Percentiles rank a stretch among this genome's conserved stretches.
These are phyloP conservation scores for Mythimna vitellina DNA, from an alignment of 2,888 invertebrate genomes.

Conservation along the genomic window DNA sequence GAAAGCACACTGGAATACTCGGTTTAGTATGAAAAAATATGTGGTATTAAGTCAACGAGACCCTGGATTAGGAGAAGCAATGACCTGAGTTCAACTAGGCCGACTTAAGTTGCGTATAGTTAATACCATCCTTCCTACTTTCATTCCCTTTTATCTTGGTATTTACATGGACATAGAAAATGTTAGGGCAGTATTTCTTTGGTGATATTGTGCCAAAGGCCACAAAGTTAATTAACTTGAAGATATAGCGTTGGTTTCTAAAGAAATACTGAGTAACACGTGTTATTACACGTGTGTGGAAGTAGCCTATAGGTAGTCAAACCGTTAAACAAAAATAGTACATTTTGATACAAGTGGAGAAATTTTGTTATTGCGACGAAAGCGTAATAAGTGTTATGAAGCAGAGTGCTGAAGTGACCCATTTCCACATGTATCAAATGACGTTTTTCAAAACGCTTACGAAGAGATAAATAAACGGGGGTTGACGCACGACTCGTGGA, in stretches of 20 bases:
- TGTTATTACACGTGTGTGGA: neutral
- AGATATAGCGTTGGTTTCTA: neutral
- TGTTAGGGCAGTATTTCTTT: slow-evolving; percentile 11
- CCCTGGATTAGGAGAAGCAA: slow-evolving; percentile 48
- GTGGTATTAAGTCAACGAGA: slow-evolving; percentile 54
- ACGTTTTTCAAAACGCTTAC: no score
- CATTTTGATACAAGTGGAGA: no score
- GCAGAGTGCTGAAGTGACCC: no score
- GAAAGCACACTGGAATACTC: slow-evolving; percentile 47
- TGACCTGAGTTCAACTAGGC: slow-evolving; percentile 49
- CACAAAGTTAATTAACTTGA: neutral
- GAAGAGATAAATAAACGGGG: no score
- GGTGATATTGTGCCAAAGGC: slow-evolving; percentile 8
- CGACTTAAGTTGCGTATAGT: slow-evolving; percentile 39
- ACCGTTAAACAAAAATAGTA: no score
- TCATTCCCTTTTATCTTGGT: slow-evolving; percentile 43
- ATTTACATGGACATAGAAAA: slow-evolving; percentile 15
- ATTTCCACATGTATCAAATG: no score
- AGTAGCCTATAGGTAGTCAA: no score
- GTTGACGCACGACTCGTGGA: no score
- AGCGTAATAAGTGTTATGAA: no score
- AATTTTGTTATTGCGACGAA: no score
- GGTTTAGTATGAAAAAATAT: slow-evolving; percentile 52
- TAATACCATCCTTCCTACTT: slow-evolving; percentile 29
- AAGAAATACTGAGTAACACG: neutral